Evolutionary conservation across 2,113 vertebrate genomes (phyloP).

Genomic region (Lycaon pictus): DNA sequence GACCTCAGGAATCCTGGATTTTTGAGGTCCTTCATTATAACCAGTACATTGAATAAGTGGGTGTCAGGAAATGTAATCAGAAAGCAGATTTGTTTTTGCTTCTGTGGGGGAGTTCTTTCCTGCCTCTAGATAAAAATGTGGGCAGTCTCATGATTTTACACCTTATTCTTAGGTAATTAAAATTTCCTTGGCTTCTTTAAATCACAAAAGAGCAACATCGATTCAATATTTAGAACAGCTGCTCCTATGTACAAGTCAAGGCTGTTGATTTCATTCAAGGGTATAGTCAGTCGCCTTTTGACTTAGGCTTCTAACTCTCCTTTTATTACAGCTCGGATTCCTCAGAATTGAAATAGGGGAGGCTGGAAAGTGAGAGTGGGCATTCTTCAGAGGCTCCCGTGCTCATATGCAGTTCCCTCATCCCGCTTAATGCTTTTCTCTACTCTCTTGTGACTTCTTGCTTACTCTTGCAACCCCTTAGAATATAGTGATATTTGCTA

Average conservation of each 20-base stretch:
- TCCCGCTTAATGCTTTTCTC: neutral
- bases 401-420: neutral
- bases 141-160: neutral
- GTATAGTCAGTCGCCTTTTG: neutral
- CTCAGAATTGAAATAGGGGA: neutral
- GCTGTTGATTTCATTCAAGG: neutral
- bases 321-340: neutral
- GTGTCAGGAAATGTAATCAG: neutral
- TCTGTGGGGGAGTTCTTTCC: neutral
- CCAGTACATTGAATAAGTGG: neutral
- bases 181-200: neutral
- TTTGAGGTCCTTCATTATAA: neutral
- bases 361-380: neutral
- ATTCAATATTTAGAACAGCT: neutral
- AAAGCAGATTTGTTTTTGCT: neutral
- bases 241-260: neutral
- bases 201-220: neutral
- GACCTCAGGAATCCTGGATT: neutral
- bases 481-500: neutral
- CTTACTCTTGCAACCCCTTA: neutral
- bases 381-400: neutral
- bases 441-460: neutral
- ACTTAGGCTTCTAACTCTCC: neutral
- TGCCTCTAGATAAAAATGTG: neutral
- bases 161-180: neutral